phyloP scores from a whole-genome alignment of 2,113 vertebrate genomes.

The Tangachromis dhanisi region DNA sequence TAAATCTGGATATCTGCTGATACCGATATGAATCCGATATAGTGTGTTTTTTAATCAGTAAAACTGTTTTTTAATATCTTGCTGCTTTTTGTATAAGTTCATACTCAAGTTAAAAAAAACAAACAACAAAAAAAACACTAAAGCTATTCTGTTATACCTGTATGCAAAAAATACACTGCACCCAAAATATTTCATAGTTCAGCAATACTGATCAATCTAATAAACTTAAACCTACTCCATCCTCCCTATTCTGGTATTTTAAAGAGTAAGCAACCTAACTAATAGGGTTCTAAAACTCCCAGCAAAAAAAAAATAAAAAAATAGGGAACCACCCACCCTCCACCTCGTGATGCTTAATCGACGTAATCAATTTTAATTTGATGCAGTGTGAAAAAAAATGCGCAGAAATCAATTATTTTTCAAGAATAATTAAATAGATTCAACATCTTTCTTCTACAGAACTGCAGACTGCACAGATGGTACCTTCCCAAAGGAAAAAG shows the following conservation, averaged over 20 bases:
- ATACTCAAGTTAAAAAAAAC: not conserved
- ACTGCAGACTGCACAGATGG: too few species aligned
- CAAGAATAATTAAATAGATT: not conserved
- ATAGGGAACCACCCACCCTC: not conserved
- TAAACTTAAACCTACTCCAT: not conserved
- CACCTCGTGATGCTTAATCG: not conserved
- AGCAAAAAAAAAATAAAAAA: not conserved
- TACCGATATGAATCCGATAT: not conserved
- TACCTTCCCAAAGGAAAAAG: too few species aligned
- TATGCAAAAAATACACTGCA: not conserved
- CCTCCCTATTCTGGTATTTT: not conserved
- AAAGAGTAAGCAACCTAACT: not conserved
- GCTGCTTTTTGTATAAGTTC: not conserved
- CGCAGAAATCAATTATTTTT: accelerated
- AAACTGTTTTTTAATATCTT: not conserved
- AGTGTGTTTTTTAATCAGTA: not conserved
- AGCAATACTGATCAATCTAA: not conserved
- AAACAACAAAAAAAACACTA: accelerated
- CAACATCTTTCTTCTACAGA: not conserved
- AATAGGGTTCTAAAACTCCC: too few species aligned
- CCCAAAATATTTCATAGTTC: not conserved
- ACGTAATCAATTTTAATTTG: accelerated
- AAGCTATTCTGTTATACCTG: not conserved
- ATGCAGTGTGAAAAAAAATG: accelerated
- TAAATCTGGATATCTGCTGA: not conserved